Evolutionary conservation across 2,888 invertebrate species (phyloP).

Genomic region (Eupithecia pulchellata): DNA sequence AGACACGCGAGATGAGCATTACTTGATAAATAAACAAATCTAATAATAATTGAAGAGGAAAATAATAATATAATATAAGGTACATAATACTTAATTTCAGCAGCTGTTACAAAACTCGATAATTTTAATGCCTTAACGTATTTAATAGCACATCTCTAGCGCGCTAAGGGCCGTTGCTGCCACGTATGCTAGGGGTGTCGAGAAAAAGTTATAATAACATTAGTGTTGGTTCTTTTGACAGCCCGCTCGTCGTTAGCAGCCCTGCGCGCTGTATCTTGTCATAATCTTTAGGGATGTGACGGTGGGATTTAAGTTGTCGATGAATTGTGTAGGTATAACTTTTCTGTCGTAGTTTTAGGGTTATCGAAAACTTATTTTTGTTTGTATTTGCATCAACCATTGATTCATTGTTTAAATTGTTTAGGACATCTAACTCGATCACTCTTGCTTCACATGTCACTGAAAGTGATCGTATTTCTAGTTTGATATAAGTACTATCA

Average conservation of each 20-base stretch:
- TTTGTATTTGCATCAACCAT: background rate
- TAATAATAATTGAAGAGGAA: no score
- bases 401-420: background rate
- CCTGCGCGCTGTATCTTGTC: slow-evolving; percentile 83
- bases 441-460: background rate
- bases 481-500: background rate
- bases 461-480: background rate
- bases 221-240: slow-evolving; percentile 85
- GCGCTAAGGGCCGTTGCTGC: slow-evolving; percentile 35
- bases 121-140: slow-evolving; percentile 3
- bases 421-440: background rate
- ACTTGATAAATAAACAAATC: no score
- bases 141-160: slow-evolving; percentile 17
- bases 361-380: background rate
- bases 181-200: slow-evolving; percentile 64
- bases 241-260: slow-evolving; percentile 82
- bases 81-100: background rate
- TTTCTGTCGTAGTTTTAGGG: background rate
- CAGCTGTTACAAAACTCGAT: background rate
- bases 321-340: slow-evolving; percentile 29
- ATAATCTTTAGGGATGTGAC: slow-evolving; percentile 76
- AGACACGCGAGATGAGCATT: no score
- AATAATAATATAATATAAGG: no score
- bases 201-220: slow-evolving; percentile 85
- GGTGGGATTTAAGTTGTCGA: slow-evolving; percentile 38